A percentile compares a stretch with the other conserved stretches of the same genome.
Conservation (phyloP, 2,888 invertebrate species). For the Synanthedon andrenaeformis region DNA sequence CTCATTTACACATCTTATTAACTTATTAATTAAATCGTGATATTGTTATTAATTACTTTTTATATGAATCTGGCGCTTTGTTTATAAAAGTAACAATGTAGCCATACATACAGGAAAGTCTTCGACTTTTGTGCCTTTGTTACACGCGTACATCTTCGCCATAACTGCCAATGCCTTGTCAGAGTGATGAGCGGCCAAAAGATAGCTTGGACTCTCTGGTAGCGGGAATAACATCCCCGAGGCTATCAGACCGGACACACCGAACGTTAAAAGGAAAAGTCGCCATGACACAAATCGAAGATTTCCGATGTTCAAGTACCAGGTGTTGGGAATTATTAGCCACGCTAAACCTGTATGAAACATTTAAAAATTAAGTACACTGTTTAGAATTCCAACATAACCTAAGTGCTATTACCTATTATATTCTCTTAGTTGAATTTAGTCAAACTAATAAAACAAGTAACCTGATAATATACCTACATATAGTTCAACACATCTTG, state of each 20-base stretch:
- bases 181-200: constrained; percentile 72
- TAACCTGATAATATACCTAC: too few species aligned
- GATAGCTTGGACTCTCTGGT: constrained; percentile 84
- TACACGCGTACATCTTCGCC: constrained; percentile 69
- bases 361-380: too few species aligned
- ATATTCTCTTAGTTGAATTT: too few species aligned
- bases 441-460: too few species aligned
- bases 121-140: constrained; percentile 21
- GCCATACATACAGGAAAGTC: constrained; percentile 48
- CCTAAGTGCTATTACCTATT: too few species aligned
- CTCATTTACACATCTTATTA: too few species aligned
- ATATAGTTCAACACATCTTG: too few species aligned
- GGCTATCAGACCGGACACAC: constrained; percentile 73
- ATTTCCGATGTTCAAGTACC: constrained; percentile 45
- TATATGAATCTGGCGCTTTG: too few species aligned
- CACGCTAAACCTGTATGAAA: constrained; percentile 72
- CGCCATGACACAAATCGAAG: constrained; percentile 79
- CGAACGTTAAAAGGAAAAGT: constrained; percentile 75
- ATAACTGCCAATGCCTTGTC: constrained; percentile 73
- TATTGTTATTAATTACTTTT: too few species aligned
- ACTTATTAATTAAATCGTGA: too few species aligned
- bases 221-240: constrained; percentile 66
- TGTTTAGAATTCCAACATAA: too few species aligned
- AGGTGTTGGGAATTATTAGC: constrained; percentile 73
- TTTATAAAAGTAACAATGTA: too few species aligned